Base-by-base conservation (phyloP, 2,888 invertebrate species). In the Steinernema carpocapsae region DNA sequence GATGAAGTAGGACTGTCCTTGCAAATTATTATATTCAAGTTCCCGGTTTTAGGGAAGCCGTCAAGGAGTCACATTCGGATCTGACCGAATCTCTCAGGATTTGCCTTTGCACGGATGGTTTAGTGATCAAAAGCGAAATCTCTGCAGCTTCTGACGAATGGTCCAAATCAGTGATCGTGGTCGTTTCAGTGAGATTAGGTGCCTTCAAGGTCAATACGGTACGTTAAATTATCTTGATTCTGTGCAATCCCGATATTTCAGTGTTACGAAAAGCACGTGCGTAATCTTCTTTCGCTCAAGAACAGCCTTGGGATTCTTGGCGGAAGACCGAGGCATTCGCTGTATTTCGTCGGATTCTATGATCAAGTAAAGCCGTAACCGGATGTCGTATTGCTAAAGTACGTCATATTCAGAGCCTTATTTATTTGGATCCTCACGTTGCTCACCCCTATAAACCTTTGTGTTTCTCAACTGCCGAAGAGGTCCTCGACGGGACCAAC, bases 291-390 rank as follows among this genome's bases (percentile, higher is more conserved):
- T 12, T 72, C 70, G n/a, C 24, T 76, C 32, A 59, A 48, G 82
- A 91, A 92, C 84, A 95, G 94, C 85, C 92, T 95, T 84, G 95
- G 96, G 26, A 92, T 95, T 72, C 94, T 95, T 86, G 96, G 95
- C 7, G 96, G 96, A 17, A 91, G 93, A 83, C 95, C 95, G 0
- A 93, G 93, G 87, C 95, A 95, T 90, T 94, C 95, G 19, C 89
- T 95, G 45, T 96, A 94, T 89, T 95, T 96, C 90, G 91, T 95
- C 78, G 96, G 95, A 70, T 94, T 92, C 88, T 95, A 95, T 91
- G 92, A 77, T 29, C 72, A 82, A 71, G 83, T 84, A 48, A 64
- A 37, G 37, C 37, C 37, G 10, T 3, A 37, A 37, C 37, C 10
- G 3, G 37, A 3, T 37, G 4, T 37, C n/a, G 10, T 10, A 37